Base-by-base conservation (phyloP, 2,888 invertebrate species). In the Allophyes oxyacanthae region DNA sequence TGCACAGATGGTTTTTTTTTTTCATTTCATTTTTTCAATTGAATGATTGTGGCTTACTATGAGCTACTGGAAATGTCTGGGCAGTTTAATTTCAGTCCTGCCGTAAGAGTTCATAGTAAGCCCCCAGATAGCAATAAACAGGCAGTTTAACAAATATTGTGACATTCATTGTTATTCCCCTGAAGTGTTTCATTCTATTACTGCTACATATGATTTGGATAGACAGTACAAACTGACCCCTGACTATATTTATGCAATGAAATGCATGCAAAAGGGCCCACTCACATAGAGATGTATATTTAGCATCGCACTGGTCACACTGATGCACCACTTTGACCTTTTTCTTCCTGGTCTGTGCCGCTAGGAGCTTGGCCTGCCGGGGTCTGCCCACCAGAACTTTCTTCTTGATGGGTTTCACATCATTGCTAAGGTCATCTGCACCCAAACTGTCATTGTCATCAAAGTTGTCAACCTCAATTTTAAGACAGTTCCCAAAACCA, bases 251-350 rank as follows among this genome's bases (percentile, higher is more conserved):
- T 25, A n/a, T n/a, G n/a, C n/a, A n/a, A n/a, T n/a, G n/a, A n/a
- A n/a, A n/a, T n/a, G n/a, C n/a, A n/a, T n/a, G n/a, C n/a, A 20
- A 20, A 20, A 20, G 2, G 2, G 20, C 20, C 20, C 10, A 78
- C 84, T 83, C 54, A 92, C 92, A 81, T 44, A 86, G 44, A 11
- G 90, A 88, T 0, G 88, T 84, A 68, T 91, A 93, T 73, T 89
- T 88, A 37, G 91, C 88, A 49, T 85, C 85, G 43, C 93, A 93
- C 71, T 90, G 88, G 52, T 92, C 92, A 69, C 93, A 93, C 37
- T 85, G 84, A 64, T 91, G 87, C 68, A 89, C 74, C 1, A 79
- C 82, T 78, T 92, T 85, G 3, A 62, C 43, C 11, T 73, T 75
- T 69, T 74, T 77, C 57, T 75, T 83, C 25, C 61, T 79, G 9